Evolutionary conservation across 2,797 vertebrate species (phyloP), one percentile per base, ranked within the genome.

Genomic region (Chelon auratus): DNA sequence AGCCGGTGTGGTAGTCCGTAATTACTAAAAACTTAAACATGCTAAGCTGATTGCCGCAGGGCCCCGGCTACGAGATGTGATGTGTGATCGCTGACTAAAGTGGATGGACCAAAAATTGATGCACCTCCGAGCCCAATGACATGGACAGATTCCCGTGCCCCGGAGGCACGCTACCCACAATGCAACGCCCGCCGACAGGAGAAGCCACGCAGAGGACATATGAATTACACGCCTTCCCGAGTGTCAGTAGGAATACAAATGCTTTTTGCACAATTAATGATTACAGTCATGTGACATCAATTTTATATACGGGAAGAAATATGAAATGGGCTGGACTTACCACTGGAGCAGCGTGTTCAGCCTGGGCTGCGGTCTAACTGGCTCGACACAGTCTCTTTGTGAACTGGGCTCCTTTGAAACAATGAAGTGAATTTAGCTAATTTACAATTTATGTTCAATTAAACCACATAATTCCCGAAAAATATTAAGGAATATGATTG

Each of bases 1-100:
- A 90, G 80, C 89, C 77, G 45, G 86, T 85, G 66, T 84, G 89
- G 79, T 88, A 83, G 85, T 81, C 87, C 89, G 63, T 92, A 94
- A 94, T 94, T 94, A 92, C 91, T 89, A 86, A 91, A 92, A 94
- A 94, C 87, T 91, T 94, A 94, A 93, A 94, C 92, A 93, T 91
- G 90, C 84, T 90, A 89, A 91, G 87, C 87, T 82, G 73, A 70
- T 70, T 26, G 78, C 90, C 37, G 63, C 33, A 2, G 90, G 87
- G 73, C 68, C 81, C 72, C 61, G 18, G 4, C 75, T 75, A 72
- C 59, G 18, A 86, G 87, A 87, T 71, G 77, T 88, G 86, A 91
- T 84, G 91, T 83, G 85, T 88, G 91, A 90, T 92, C 80, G 80
- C 86, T 60, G 85, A 88, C 90, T 87, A 88, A 84, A 93, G 91